Percentiles rank a stretch among this genome's conserved stretches.
Conservation (phyloP, 2,797 vertebrate genomes). For the Spheniscus humboldti region DNA sequence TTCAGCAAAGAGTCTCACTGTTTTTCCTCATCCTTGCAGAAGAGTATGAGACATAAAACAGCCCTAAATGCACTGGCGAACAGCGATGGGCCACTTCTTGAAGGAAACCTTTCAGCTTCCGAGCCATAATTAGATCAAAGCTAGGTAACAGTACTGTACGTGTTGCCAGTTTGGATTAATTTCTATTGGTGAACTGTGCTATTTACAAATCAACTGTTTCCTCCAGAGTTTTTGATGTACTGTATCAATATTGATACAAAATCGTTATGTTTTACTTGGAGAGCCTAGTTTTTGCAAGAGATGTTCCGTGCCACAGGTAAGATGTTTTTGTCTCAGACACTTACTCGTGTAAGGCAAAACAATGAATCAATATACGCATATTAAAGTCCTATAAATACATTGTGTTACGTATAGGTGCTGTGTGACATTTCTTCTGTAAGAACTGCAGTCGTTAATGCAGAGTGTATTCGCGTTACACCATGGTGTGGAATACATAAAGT, state of each 20-base stretch:
- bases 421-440: background rate
- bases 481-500: background rate
- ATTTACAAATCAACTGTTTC: slow-evolving; percentile 63
- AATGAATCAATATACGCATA: background rate
- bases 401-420: background rate
- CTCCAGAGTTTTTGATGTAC: slow-evolving; percentile 78
- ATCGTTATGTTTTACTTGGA: background rate
- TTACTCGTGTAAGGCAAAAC: background rate
- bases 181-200: slow-evolving; percentile 66
- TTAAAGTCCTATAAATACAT: background rate
- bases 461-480: background rate
- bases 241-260: slow-evolving; percentile 27
- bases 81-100: slow-evolving; percentile 89
- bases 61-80: slow-evolving; percentile 74
- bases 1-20: slow-evolving; percentile 66
- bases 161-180: slow-evolving; percentile 64
- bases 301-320: slow-evolving; percentile 57
- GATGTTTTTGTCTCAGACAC: slow-evolving; percentile 3
- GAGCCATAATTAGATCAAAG: slow-evolving; percentile 81
- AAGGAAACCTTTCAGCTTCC: slow-evolving; percentile 82
- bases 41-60: slow-evolving; percentile 76
- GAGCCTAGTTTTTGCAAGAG: slow-evolving; percentile 18
- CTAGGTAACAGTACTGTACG: slow-evolving; percentile 79
- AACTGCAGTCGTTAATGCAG: background rate
- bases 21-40: slow-evolving; percentile 87